These are phyloP conservation scores for Lepeophtheirus nordmannii DNA, from an alignment of 2,888 invertebrate species.

Conservation along the genomic window DNA sequence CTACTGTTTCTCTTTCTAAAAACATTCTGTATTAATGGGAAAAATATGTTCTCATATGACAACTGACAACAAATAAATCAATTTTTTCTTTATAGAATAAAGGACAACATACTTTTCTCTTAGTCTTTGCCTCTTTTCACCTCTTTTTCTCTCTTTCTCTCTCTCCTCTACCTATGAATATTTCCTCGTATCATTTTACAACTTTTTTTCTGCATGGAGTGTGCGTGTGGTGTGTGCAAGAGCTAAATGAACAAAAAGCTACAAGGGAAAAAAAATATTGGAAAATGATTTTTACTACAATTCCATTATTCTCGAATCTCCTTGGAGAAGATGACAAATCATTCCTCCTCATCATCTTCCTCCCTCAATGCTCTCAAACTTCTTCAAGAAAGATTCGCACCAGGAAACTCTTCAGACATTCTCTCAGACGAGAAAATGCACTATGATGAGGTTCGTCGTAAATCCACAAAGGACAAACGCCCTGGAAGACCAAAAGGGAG, in stretches of 20 bases:
- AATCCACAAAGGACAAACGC: not conserved
- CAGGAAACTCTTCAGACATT: not conserved
- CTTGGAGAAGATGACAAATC: not conserved
- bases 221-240: not conserved
- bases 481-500: slow-evolving; percentile 1
- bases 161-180: too few relatives aligned
- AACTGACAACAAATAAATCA: slow-evolving; percentile 8
- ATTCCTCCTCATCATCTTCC: not conserved
- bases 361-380: slow-evolving; percentile 5
- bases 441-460: not conserved
- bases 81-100: not conserved
- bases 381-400: not conserved
- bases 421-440: not conserved
- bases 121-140: not conserved
- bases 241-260: not conserved
- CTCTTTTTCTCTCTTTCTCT: not conserved
- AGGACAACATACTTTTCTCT: slow-evolving; percentile 1
- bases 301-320: not conserved
- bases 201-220: not conserved
- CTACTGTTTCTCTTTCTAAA: too few relatives aligned
- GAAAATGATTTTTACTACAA: not conserved
- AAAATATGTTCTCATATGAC: slow-evolving; percentile 1
- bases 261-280: not conserved
- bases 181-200: not conserved
- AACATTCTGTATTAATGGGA: too few relatives aligned